Base-by-base conservation (phyloP, 2,888 invertebrate genomes). In the Caenorhabditis japonica region DNA sequence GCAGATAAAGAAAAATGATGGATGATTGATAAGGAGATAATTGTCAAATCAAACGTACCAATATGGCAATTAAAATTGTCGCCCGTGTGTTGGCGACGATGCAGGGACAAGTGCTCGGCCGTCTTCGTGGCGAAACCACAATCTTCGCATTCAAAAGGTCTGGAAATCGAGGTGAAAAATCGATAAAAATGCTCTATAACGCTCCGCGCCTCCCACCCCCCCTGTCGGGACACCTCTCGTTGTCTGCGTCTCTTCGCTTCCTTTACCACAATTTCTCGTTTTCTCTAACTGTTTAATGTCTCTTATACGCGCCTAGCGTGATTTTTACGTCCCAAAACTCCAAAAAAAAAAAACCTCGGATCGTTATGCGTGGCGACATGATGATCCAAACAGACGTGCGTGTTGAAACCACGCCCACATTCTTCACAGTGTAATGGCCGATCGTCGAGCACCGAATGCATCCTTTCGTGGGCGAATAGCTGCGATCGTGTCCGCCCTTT, bases 91-190 rank as follows among this genome's bases (percentile, higher is more conserved):
- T 91, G 91, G 59, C 92, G 88, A 80, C 91, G 91, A 86, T 92
- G 92, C 13, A 91, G 90, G 46, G 91, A 91, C 84, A 92, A 90
- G 85, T 92, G 91, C 78, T 91, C 91, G 46, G 76, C 90, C 84
- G 91, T 92, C 85, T 92, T 92, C 36, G 92, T 92, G 70, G 91
- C 90, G 86, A 92, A 92, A 8, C 91, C 91, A 88, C 92, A 92
- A n/a, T 90, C 89, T 74, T 92, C 92, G 85, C 92, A 92, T 1
- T 90, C 88, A 77, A 91, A 90, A n/a, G 90, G 91, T 74, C 91
- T 90, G 66, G 41, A 81, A 75, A 44, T 19, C 19, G 3, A 10
- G 15, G 7, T 21, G n/a, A 13, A 15, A 21, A 46, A 15, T 46
- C 30, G 17, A 4, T 19, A 43, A 30, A 33, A n/a, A n/a, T n/a